These are phyloP conservation scores for Verasper variegatus DNA, from an alignment of 2,113 vertebrate species.

Conservation along the genomic window DNA sequence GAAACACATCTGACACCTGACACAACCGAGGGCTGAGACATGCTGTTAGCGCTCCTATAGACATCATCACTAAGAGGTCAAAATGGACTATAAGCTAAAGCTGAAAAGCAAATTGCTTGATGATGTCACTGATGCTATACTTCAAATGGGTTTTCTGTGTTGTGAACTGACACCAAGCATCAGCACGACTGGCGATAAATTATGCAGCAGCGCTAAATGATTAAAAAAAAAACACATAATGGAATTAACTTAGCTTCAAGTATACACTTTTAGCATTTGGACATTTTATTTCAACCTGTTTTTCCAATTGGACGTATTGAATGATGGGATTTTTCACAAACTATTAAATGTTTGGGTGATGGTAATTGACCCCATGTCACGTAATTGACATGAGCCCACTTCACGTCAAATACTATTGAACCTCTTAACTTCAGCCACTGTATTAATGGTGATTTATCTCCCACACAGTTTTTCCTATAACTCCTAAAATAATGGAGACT, in stretches of 20 bases:
- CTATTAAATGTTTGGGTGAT: not conserved
- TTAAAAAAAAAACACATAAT: slow-evolving; percentile 14
- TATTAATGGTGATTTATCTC: not conserved
- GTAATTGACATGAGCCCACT: not conserved
- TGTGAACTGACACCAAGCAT: not conserved
- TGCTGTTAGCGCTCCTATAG: slow-evolving; percentile 9
- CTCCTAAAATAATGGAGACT: not conserved
- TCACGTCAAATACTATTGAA: not conserved
- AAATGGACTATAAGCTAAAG: slow-evolving; percentile 12
- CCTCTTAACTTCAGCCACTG: not conserved
- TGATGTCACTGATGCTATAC: slow-evolving; percentile 14
- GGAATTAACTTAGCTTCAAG: not conserved
- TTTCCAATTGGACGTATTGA: not conserved
- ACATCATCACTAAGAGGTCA: slow-evolving; percentile 7
- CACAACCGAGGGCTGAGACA: slow-evolving; percentile 7
- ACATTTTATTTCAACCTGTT: not conserved
- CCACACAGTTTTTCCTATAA: not conserved
- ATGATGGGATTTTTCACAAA: not conserved
- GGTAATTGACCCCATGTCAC: not conserved
- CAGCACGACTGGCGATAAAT: not conserved
- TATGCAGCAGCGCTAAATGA: not conserved
- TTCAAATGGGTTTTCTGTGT: slow-evolving; percentile 40
- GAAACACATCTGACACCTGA: slow-evolving; percentile 25
- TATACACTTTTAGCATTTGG: not conserved
- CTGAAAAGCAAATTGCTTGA: slow-evolving; percentile 14